These are phyloP conservation scores for Cryptoblepharus egeriae DNA, from an alignment of 2,797 vertebrate species.

Conservation along the genomic window DNA sequence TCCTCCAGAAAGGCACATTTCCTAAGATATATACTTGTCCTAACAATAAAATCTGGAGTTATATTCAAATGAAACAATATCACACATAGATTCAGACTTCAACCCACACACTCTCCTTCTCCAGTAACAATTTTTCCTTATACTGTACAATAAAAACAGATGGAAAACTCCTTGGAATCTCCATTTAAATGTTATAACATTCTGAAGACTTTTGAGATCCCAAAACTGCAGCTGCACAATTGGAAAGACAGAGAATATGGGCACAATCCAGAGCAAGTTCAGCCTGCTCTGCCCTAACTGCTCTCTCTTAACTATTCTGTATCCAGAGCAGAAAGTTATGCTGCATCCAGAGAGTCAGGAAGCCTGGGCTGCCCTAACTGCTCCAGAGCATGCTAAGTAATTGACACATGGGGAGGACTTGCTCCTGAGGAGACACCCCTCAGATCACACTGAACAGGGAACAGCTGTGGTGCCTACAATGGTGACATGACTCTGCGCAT, in stretches of 20 bases:
- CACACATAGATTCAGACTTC: slow-evolving; percentile 55
- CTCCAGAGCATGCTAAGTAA: too few relatives aligned
- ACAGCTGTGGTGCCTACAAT: too few relatives aligned
- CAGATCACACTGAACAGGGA: too few relatives aligned
- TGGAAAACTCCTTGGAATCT: slow-evolving; percentile 30
- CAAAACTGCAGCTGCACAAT: slow-evolving; percentile 57
- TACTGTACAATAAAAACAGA: slow-evolving; percentile 45
- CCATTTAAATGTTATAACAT: slow-evolving; percentile 34
- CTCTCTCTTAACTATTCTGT: too few relatives aligned
- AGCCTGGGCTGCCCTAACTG: too few relatives aligned
- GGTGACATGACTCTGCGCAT: too few relatives aligned
- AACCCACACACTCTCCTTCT: slow-evolving; percentile 3
- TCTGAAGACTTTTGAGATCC: slow-evolving; percentile 48
- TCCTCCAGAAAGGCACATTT: slow-evolving; percentile 32
- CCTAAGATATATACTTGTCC: slow-evolving; percentile 65
- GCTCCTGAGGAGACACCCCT: too few relatives aligned
- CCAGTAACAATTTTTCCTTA: not conserved
- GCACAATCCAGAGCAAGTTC: too few relatives aligned
- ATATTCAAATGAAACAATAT: slow-evolving; percentile 63
- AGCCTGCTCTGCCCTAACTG: too few relatives aligned
- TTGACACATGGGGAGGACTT: too few relatives aligned
- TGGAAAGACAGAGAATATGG: slow-evolving; percentile 59
- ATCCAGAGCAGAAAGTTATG: too few relatives aligned
- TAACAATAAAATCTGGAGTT: slow-evolving; percentile 61
- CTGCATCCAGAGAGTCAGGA: too few relatives aligned